Conservation (phyloP, 1,140 invertebrate species). For the Drosophila micromelanica region DNA sequence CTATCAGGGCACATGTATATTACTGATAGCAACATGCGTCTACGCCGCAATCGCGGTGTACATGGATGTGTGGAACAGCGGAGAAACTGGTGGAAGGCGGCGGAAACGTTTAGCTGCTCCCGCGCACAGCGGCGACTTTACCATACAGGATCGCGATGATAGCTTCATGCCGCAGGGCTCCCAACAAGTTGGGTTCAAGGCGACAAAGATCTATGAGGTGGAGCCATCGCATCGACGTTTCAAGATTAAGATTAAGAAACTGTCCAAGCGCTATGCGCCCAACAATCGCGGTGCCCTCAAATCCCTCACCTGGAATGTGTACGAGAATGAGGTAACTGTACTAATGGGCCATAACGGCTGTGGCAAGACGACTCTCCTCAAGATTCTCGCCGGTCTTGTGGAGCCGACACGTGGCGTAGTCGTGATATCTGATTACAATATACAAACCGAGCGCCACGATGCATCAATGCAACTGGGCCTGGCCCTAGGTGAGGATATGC, state of each 20-base stretch:
- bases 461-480: slow-evolving; percentile 59
- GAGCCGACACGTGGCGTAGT: slow-evolving; percentile 90
- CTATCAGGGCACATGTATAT: slow-evolving; percentile 23
- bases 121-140: slow-evolving; percentile 28
- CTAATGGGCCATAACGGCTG: slow-evolving; percentile 94
- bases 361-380: slow-evolving; percentile 93
- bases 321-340: slow-evolving; percentile 88
- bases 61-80: slow-evolving; percentile 57
- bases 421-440: slow-evolving; percentile 88
- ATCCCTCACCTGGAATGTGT: slow-evolving; percentile 86
- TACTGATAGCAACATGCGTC: slow-evolving; percentile 3
- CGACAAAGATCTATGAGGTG: slow-evolving; percentile 71
- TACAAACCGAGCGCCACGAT: slow-evolving; percentile 44
- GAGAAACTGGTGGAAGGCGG: slow-evolving; percentile 28
- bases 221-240: slow-evolving; percentile 67
- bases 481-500: slow-evolving; percentile 41
- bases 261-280: slow-evolving; percentile 70
- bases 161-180: slow-evolving; percentile 24
- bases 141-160: slow-evolving; percentile 22
- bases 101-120: slow-evolving; percentile 18
- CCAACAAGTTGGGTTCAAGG: slow-evolving; percentile 42
- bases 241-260: slow-evolving; percentile 66
- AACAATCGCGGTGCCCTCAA: slow-evolving; percentile 85
- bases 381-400: slow-evolving; percentile 90
- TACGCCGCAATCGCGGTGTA: slow-evolving; percentile 44